phyloP scores from a whole-genome alignment of 2,113 vertebrate genomes.

The Narcine bancroftii region DNA sequence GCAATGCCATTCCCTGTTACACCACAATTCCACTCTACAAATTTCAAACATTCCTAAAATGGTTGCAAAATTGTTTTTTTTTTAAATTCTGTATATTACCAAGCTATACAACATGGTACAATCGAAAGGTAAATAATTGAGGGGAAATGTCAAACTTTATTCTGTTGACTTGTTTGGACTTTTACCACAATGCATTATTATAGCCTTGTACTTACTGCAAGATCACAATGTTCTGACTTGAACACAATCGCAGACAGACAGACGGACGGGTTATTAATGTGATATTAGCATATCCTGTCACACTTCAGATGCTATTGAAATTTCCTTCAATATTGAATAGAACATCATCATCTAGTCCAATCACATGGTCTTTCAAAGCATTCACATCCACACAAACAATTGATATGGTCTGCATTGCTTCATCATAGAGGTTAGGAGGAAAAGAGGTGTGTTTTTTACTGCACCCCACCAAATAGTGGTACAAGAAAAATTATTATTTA shows the following conservation, averaged over 20 bases:
- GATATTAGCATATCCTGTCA: neutral
- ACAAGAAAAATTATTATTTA: neutral
- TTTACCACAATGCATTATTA: neutral
- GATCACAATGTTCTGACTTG: neutral
- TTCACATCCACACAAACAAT: neutral
- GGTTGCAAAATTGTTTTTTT: neutral
- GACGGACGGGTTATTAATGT: neutral
- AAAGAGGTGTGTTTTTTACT: neutral
- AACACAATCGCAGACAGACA: too few relatives aligned
- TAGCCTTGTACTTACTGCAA: neutral
- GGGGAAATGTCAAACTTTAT: neutral
- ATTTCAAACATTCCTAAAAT: neutral
- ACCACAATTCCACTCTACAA: too few relatives aligned
- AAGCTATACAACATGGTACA: neutral
- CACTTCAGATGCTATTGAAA: neutral
- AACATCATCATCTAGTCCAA: neutral
- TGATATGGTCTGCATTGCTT: neutral
- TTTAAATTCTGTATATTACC: neutral
- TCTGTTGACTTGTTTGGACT: neutral
- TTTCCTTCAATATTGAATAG: neutral
- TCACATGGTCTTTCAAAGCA: neutral
- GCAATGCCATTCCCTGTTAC: too few relatives aligned
- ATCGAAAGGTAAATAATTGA: too few relatives aligned
- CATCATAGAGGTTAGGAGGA: neutral
- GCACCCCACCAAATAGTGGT: neutral